Conservation (phyloP, 2,113 vertebrate species). For the Polyodon spathula region DNA sequence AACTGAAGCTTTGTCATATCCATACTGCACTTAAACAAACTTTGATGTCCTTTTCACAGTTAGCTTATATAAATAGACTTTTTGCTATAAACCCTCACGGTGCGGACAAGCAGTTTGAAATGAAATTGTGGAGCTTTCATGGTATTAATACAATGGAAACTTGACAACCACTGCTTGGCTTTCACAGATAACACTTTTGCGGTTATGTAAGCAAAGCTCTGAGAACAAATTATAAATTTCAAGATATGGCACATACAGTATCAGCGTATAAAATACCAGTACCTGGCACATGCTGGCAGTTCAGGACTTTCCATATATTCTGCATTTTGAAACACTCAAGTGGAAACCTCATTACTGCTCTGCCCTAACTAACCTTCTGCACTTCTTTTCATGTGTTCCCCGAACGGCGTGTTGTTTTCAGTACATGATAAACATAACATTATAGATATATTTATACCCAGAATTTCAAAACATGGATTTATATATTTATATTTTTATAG, state of each 20-base stretch:
- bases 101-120: too few relatives aligned
- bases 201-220: conserved; percentile 45
- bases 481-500: too few relatives aligned
- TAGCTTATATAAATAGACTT: too few relatives aligned
- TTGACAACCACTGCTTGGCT: conserved; percentile 49
- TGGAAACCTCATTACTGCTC: conserved; percentile 29
- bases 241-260: conserved; percentile 35
- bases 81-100: too few relatives aligned
- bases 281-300: conserved; percentile 49
- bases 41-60: too few relatives aligned
- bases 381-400: background rate
- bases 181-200: conserved; percentile 47
- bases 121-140: conserved; percentile 22
- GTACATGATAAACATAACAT: too few relatives aligned
- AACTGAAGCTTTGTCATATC: too few relatives aligned
- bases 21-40: too few relatives aligned
- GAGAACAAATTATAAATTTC: conserved; percentile 46
- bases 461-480: too few relatives aligned
- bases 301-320: conserved; percentile 30
- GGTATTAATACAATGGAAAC: conserved; percentile 45
- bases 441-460: too few relatives aligned
- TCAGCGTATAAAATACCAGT: conserved; percentile 32
- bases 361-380: conserved; percentile 22
- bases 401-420: too few relatives aligned
- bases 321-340: conserved; percentile 35